A percentile compares a stretch with the other conserved stretches of the same genome.
Conservation (phyloP, 1,140 invertebrate genomes). For the Drosophila lacertosa region DNA sequence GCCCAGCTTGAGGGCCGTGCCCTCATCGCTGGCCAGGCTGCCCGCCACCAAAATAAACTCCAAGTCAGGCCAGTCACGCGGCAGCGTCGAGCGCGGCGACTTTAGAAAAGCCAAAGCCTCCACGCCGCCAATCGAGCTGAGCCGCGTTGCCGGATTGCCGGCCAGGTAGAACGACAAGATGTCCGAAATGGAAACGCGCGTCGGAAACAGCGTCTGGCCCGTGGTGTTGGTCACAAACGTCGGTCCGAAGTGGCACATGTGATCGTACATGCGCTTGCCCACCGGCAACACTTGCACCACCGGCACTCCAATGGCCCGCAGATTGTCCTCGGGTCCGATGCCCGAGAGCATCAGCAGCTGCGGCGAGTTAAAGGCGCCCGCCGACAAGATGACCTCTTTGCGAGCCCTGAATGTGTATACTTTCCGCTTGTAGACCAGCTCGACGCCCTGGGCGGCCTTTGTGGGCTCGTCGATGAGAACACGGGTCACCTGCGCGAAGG, state of each 20-base stretch:
- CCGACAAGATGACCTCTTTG: constrained; percentile 90
- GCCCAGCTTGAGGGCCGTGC: constrained; percentile 85
- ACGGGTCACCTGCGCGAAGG: constrained; percentile 86
- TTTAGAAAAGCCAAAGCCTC: constrained; percentile 88
- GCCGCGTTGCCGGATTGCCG: constrained; percentile 84
- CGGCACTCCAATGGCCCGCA: constrained; percentile 88
- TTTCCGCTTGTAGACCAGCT: constrained; percentile 85
- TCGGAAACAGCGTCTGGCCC: constrained; percentile 58
- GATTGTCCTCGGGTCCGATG: constrained; percentile 88
- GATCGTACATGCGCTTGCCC: constrained; percentile 90
- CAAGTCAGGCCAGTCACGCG: constrained; percentile 86
- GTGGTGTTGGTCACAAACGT: constrained; percentile 86
- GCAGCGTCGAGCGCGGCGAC: constrained; percentile 85
- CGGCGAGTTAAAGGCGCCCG: constrained; percentile 91
- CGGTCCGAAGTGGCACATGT: constrained; percentile 88
- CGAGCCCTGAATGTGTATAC: constrained; percentile 85
- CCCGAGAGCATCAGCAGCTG: constrained; percentile 93
- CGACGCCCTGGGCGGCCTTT: constrained; percentile 87
- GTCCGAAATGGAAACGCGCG: constrained; percentile 82
- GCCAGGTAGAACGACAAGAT: constrained; percentile 84
- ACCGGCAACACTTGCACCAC: constrained; percentile 88
- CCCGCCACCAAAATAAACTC: constrained; percentile 86
- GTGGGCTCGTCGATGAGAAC: constrained; percentile 86
- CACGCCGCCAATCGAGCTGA: constrained; percentile 85
- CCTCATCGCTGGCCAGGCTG: constrained; percentile 88